Base-by-base conservation (phyloP, 2,888 invertebrate species). In the Lamellibrachia satsuma region DNA sequence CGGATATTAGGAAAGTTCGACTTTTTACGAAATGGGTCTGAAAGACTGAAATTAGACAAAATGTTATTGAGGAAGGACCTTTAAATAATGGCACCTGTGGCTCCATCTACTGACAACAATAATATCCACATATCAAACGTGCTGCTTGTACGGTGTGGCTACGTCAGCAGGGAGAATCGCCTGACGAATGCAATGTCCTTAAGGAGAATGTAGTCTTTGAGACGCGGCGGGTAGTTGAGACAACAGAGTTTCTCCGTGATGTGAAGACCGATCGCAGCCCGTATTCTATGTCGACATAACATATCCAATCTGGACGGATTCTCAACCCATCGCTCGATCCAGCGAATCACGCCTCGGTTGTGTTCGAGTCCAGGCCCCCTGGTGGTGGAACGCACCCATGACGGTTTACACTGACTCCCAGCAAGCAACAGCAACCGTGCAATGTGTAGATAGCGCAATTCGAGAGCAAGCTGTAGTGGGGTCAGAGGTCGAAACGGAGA, bases 381-480 rank as follows among this genome's bases (percentile, higher is more conserved):
- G 27, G 52, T 15, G 4, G 55, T 9, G 1, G 39, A 7, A 2
- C 90, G 52, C 4, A 93, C 75, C 93, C 93, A 93, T 3, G 9
- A 3, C 52, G 52, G 57, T n/a, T 93, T 93, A 57, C 93, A 27
- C 27, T 60, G 22, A 52, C 92, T 90, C 7, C 93, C 93, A 52
- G 92, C 91, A n/a, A 55, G 51, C 9, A 93, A 57, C 90, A 93
- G 60, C 90, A 75, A 51, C 22, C 75, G 52, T 0, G 93, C 92
- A 27, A 93, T 92, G n/a, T 91, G 90, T 0, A 91, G 92, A 52
- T 90, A 52, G 51, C 93, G 91, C 22, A 92, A 27, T n/a, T 92
- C 90, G 57, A 93, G 52, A 3, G 93, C 93, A 7, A 93, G 90
- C 60, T 93, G 93, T n/a, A 93, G 11, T 9, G 93, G 91, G 22